A percentile compares a stretch with the other conserved stretches of the same genome.
Evolutionary conservation across 2,113 vertebrate species (phyloP).

Genomic region (Aleadryas rufinucha): DNA sequence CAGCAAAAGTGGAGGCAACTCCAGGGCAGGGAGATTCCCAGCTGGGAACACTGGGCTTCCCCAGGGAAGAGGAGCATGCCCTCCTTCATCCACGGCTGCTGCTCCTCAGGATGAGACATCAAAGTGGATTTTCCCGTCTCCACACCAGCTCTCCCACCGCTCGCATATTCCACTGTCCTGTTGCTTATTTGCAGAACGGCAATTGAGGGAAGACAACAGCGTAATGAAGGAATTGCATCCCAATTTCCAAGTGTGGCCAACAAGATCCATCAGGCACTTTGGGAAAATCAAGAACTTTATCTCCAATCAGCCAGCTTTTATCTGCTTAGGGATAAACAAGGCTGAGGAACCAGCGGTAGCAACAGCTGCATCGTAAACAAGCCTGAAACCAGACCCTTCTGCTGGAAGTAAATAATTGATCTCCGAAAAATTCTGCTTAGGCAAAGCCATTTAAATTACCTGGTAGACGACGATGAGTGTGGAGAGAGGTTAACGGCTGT

Average conservation of each 20-base stretch:
- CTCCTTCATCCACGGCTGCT: accelerated
- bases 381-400: conserved; percentile 24
- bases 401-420: conserved; percentile 45
- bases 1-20: not conserved
- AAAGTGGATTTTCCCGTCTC: not conserved
- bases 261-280: conserved; percentile 46
- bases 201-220: not conserved
- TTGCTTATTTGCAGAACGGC: not conserved
- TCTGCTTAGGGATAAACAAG: conserved; percentile 57
- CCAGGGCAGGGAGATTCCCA: not conserved
- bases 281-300: conserved; percentile 53
- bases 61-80: accelerated
- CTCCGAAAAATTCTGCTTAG: conserved; percentile 28
- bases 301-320: conserved; percentile 64
- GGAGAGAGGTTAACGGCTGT: not conserved
- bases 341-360: conserved; percentile 20
- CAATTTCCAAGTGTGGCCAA: conserved; percentile 53
- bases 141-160: not conserved
- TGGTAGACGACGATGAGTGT: not conserved
- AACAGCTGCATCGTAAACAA: conserved; percentile 30
- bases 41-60: not conserved
- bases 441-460: conserved; percentile 26
- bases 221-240: not conserved
- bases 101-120: accelerated
- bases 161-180: not conserved